Base-by-base conservation (phyloP, 2,888 invertebrate genomes). In the Polietes domitor region DNA sequence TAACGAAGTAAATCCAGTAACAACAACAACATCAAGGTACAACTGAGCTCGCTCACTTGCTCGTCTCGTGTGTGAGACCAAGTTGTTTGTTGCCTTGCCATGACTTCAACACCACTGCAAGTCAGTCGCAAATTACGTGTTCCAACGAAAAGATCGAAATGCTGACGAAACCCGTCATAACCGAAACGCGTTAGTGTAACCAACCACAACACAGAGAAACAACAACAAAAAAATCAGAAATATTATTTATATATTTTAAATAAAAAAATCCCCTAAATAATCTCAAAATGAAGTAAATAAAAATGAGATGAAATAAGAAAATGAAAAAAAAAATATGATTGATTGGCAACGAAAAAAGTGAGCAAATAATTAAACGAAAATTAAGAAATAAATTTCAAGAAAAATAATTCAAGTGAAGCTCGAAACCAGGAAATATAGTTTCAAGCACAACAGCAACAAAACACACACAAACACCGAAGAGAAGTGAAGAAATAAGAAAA, bases 61-160 rank as follows among this genome's bases (percentile, higher is more conserved):
- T n/a, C n/a, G n/a, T n/a, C n/a, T n/a, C n/a, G 72, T 50, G 28
- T 47, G 43, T 73, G 53, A 74, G 77, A 74, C 77, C 77, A 47
- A 71, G 77, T 80, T 80, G 26, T 2, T 83, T 43, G 32, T 70
- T 50, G 43, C 47, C 58, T 65, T 41, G 41, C 47, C 61, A 10
- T 24, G 47, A 32, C 28, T 78, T 50, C 12, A 65, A 72, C 43
- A n/a, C n/a, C n/a, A 43, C 17, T 53, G 71, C 63, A 53, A 75
- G 75, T 74, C 74, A 85, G 85, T 85, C 71, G 80, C 83, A 80
- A 80, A 77, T 80, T 83, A 85, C 82, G 83, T 83, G 83, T 83
- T 85, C 75, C 77, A 85, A 80, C 80, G 80, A 77, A 77, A 68
- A 82, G 85, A 80, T 85, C 77, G 80, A 80, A 83, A 77, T 83